Percentiles rank a stretch among this genome's conserved stretches.
These are phyloP conservation scores for Pachycephus smyrnensis DNA, from an alignment of 2,888 invertebrate genomes.

Conservation along the genomic window DNA sequence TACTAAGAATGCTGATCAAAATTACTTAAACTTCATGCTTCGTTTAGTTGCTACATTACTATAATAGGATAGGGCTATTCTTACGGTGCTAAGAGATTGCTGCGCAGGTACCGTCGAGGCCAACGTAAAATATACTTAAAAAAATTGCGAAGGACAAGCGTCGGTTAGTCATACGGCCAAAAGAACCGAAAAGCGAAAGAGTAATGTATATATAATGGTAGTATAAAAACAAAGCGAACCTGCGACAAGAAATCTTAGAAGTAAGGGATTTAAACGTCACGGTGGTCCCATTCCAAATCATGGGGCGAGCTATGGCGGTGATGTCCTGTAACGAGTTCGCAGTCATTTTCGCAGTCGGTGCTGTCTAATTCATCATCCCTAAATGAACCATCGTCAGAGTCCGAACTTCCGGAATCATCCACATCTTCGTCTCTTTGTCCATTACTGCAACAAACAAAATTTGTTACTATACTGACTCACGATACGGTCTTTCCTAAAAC, in stretches of 20 bases:
- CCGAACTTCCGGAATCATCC: conserved; percentile 63
- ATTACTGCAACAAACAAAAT: conserved; percentile 17
- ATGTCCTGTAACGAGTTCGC: conserved; percentile 53
- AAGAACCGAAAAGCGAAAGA: conserved; percentile 32
- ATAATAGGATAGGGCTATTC: too few species aligned
- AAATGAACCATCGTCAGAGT: conserved; percentile 63
- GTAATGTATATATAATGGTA: conserved; percentile 5
- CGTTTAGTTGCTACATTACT: too few species aligned
- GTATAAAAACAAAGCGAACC: neutral
- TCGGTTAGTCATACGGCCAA: conserved; percentile 21
- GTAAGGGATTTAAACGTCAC: conserved; percentile 56
- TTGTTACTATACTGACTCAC: too few species aligned
- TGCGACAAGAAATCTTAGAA: neutral
- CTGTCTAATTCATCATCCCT: conserved; percentile 63
- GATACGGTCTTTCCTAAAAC: too few species aligned
- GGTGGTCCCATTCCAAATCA: conserved; percentile 65
- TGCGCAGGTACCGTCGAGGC: too few species aligned
- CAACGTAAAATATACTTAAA: too few species aligned
- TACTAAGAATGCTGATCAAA: too few species aligned
- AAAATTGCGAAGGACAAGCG: too few species aligned
- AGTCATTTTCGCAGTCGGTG: conserved; percentile 64
- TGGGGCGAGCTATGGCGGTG: conserved; percentile 55
- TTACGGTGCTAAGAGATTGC: too few species aligned
- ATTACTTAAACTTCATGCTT: too few species aligned
- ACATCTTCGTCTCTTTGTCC: conserved; percentile 56